Evolutionary conservation across 1,140 invertebrate genomes (phyloP).

Genomic region (Bombus impatiens): DNA sequence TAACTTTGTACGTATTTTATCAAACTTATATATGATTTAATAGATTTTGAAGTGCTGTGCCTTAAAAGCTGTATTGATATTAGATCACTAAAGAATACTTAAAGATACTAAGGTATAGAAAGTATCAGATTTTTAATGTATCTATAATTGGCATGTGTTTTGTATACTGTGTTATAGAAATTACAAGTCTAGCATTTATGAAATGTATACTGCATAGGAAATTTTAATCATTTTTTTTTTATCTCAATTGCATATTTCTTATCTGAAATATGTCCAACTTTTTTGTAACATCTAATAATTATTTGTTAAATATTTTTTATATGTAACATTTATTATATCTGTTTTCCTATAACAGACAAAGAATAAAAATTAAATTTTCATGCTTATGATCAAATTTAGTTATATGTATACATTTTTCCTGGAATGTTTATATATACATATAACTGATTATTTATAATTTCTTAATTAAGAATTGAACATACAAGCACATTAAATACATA

Average conservation of each 20-base stretch:
- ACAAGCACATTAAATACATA: neutral
- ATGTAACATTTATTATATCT: neutral
- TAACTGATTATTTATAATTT: neutral
- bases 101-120: neutral
- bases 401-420: neutral
- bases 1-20: neutral
- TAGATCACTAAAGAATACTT: neutral
- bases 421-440: conserved; percentile 26
- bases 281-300: neutral
- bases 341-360: neutral
- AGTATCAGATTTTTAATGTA: neutral
- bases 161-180: conserved; percentile 5
- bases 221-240: neutral
- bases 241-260: no score
- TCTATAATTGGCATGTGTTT: conserved; percentile 25
- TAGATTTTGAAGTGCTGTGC: neutral
- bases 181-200: neutral
- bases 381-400: neutral
- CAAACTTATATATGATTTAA: neutral
- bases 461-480: neutral
- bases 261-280: neutral
- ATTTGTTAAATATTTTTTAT: no score
- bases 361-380: neutral
- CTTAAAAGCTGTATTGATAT: neutral
- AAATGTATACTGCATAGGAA: neutral